Percentiles rank a stretch among this genome's conserved stretches.
Conservation (phyloP, 2,797 vertebrate species). For the Halcyon badia region DNA sequence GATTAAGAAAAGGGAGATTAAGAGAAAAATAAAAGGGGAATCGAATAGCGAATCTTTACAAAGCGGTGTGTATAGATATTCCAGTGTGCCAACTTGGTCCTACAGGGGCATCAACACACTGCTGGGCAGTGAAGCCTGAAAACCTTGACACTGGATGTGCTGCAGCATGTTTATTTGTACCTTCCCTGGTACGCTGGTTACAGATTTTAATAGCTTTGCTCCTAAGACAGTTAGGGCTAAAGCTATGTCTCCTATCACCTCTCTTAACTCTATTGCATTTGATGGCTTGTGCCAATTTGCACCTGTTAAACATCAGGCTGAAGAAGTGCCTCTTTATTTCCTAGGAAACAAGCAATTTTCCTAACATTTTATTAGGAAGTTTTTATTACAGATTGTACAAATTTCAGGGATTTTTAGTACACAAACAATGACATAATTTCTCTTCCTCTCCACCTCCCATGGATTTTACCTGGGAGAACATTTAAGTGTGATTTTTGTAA, state of each 20-base stretch:
- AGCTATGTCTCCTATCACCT: background rate
- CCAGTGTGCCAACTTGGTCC: background rate
- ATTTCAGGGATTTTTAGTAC: background rate
- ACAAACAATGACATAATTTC: background rate
- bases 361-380: background rate
- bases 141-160: accelerated
- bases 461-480: background rate
- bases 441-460: background rate
- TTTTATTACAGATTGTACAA: background rate
- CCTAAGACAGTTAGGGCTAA: accelerated
- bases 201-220: accelerated
- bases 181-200: background rate
- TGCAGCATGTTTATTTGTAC: accelerated
- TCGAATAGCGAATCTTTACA: background rate
- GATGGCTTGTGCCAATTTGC: background rate
- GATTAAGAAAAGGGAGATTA: background rate
- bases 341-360: background rate
- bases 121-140: background rate
- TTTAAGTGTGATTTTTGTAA: background rate
- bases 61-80: accelerated
- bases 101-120: accelerated
- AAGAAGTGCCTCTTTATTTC: background rate
- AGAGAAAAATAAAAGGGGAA: background rate
- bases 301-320: background rate
- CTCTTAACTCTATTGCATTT: accelerated